These are phyloP conservation scores for Rhinichthys osculus DNA, from an alignment of 2,797 vertebrate genomes.

Conservation along the genomic window DNA sequence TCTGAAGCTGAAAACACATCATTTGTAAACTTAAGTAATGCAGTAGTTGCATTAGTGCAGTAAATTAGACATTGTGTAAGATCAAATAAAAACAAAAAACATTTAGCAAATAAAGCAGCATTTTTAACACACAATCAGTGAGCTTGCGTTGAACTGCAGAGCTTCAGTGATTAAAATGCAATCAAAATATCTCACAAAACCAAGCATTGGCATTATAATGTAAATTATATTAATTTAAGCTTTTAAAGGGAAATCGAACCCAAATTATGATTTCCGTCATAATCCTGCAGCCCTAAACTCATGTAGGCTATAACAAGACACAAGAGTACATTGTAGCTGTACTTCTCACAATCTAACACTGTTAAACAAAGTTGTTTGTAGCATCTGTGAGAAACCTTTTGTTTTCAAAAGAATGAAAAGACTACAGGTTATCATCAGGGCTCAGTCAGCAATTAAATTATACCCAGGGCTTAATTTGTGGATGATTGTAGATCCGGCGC, in stretches of 20 bases:
- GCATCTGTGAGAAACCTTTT: constrained; percentile 53
- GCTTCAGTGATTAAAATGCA: not conserved
- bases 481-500: not conserved
- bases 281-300: too few relatives aligned
- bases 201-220: not conserved
- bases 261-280: not conserved
- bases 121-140: too few relatives aligned
- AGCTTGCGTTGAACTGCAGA: too few relatives aligned
- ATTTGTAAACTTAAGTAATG: too few relatives aligned
- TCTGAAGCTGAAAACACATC: too few relatives aligned
- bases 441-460: constrained; percentile 78
- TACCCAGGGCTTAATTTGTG: not conserved
- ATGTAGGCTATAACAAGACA: not conserved
- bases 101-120: too few relatives aligned
- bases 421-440: constrained; percentile 75
- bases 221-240: not conserved
- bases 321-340: too few relatives aligned
- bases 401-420: constrained; percentile 68
- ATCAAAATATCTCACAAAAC: not conserved
- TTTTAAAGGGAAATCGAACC: not conserved
- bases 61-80: not conserved
- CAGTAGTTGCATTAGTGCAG: too few relatives aligned
- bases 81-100: not conserved
- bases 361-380: constrained; percentile 41
- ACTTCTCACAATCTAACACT: constrained; percentile 16